Evolutionary conservation across 2,113 vertebrate species (phyloP).

Genomic region (Harpagus bidentatus): DNA sequence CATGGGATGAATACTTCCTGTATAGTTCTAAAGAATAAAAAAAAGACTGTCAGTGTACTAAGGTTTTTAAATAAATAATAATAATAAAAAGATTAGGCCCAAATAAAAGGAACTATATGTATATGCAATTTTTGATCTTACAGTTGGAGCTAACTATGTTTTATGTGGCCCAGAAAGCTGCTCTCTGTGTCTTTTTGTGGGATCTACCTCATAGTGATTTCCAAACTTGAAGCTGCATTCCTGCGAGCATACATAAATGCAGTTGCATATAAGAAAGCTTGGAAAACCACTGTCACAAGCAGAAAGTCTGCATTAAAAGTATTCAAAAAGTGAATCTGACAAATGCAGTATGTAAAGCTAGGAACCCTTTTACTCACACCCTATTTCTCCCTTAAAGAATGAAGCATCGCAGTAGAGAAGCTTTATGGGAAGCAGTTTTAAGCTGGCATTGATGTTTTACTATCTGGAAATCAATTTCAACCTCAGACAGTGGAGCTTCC

Average conservation of each 20-base stretch:
- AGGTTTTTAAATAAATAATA: neutral
- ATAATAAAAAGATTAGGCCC: too few species aligned
- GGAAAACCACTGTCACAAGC: neutral
- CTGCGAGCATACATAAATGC: neutral
- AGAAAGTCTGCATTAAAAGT: neutral
- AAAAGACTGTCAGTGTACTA: neutral
- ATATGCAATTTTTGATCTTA: neutral
- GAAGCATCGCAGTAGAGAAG: neutral
- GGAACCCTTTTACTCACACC: neutral
- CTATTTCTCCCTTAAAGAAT: neutral
- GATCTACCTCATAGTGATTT: neutral
- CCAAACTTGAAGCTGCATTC: neutral
- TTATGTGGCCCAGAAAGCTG: neutral
- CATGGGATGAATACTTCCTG: neutral
- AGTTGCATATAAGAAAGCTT: neutral
- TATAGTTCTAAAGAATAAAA: neutral
- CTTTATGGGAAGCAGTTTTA: slow-evolving; percentile 8
- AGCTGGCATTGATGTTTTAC: neutral
- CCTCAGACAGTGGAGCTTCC: neutral
- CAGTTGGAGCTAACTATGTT: neutral
- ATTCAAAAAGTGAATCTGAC: neutral
- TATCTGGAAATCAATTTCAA: slow-evolving; percentile 20
- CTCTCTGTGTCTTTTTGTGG: neutral
- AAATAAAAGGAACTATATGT: neutral
- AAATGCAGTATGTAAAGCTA: neutral